Evolutionary conservation across 2,888 invertebrate species (phyloP).

Genomic region (Pyrrhosoma nymphula): DNA sequence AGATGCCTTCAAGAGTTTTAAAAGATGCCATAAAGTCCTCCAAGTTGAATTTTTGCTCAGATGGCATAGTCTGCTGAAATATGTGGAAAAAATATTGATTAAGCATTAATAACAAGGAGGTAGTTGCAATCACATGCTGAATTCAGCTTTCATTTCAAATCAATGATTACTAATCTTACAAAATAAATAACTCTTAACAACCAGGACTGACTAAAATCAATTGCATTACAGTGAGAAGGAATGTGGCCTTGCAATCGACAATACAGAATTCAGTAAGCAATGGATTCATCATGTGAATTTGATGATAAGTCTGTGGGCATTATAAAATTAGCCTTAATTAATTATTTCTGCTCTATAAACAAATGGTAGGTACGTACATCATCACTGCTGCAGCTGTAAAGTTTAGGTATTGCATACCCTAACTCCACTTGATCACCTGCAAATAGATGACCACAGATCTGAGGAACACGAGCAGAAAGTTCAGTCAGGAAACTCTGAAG

Average conservation of each 20-base stretch:
- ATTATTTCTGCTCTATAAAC: not conserved
- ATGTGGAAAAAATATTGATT: not conserved
- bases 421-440: slow-evolving; percentile 32
- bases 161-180: too few relatives aligned
- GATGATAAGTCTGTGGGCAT: too few relatives aligned
- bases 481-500: slow-evolving; percentile 25
- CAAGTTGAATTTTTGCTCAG: not conserved
- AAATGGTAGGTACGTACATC: not conserved
- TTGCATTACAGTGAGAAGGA: too few relatives aligned
- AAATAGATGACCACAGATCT: not conserved
- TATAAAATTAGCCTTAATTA: too few relatives aligned
- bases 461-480: slow-evolving; percentile 35
- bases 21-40: not conserved
- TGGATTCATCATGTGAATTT: too few relatives aligned
- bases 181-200: too few relatives aligned
- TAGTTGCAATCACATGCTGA: not conserved
- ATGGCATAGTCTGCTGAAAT: not conserved
- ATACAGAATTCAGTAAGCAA: too few relatives aligned
- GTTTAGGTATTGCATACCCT: slow-evolving; percentile 43
- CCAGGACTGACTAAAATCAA: too few relatives aligned
- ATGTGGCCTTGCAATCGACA: too few relatives aligned
- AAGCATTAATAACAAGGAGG: not conserved
- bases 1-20: not conserved
- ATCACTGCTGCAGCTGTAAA: not conserved
- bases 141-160: too few relatives aligned